Percentiles rank a stretch among this genome's conserved stretches.
Conservation (phyloP, 2,797 vertebrate genomes). For the Periophthalmus magnuspinnatus region DNA sequence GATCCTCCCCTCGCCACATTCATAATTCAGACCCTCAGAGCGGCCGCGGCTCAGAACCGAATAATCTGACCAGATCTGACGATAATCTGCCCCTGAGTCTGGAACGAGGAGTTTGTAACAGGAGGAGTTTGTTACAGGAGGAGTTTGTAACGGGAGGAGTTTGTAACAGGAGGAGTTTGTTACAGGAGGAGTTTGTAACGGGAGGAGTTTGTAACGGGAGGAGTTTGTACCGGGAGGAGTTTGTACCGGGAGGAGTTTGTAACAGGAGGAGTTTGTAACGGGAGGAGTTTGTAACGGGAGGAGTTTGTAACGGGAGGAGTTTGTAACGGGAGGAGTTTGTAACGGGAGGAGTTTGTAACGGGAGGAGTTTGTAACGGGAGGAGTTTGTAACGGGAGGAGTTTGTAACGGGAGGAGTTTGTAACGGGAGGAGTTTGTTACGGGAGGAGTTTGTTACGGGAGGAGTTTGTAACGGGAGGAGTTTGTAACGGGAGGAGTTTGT, state of each 20-base stretch:
- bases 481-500: conserved; percentile 66
- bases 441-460: no score
- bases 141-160: no score
- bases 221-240: no score
- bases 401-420: conserved; percentile 77
- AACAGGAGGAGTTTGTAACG: conserved; percentile 55
- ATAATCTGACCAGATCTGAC: conserved; percentile 76
- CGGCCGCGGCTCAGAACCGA: conserved; percentile 75
- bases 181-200: no score
- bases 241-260: no score
- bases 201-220: conserved; percentile 69
- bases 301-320: no score
- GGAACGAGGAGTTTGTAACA: conserved; percentile 73
- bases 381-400: no score
- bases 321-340: conserved; percentile 66
- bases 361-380: conserved; percentile 69
- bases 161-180: conserved; percentile 66
- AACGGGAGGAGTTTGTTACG: conserved; percentile 55
- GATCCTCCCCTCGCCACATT: conserved; percentile 75
- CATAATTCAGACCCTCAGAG: conserved; percentile 79
- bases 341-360: no score
- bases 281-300: no score
- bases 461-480: no score
- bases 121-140: no score
- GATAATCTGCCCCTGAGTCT: conserved; percentile 76